These are phyloP conservation scores for Poeciliopsis paucimaculata DNA, from an alignment of 2,797 vertebrate species.

Conservation along the genomic window DNA sequence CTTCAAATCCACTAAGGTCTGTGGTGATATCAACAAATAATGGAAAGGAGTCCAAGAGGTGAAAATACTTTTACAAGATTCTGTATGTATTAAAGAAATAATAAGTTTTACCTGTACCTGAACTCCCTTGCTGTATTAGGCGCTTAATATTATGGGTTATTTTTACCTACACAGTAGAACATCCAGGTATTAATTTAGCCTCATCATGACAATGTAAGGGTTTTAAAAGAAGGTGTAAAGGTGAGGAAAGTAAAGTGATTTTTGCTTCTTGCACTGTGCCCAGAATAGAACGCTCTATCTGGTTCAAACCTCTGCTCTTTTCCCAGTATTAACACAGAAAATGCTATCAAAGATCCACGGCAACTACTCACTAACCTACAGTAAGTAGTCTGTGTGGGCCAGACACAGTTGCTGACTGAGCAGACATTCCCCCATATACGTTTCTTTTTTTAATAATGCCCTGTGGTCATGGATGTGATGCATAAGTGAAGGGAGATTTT, in stretches of 20 bases:
- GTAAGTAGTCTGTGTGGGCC: slow-evolving; percentile 4
- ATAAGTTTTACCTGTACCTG: neutral
- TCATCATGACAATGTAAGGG: neutral
- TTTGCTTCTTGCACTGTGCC: neutral
- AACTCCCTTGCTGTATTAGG: neutral
- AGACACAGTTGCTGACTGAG: slow-evolving; percentile 53
- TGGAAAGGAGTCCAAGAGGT: neutral
- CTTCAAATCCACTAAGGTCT: neutral
- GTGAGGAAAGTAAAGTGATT: neutral
- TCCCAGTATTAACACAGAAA: slow-evolving; percentile 3
- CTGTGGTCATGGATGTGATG: slow-evolving; percentile 40
- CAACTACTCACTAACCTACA: slow-evolving; percentile 10
- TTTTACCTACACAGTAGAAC: neutral
- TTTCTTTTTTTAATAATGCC: slow-evolving; percentile 44
- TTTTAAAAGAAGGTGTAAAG: neutral
- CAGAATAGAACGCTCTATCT: neutral
- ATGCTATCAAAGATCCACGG: slow-evolving; percentile 14
- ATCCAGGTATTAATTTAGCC: neutral
- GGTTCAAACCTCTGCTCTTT: neutral
- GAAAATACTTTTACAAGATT: neutral
- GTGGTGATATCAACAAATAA: neutral
- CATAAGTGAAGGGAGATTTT: slow-evolving; percentile 29
- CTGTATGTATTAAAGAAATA: neutral
- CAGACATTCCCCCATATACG: slow-evolving; percentile 40
- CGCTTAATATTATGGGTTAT: no score